phyloP scores from a whole-genome alignment of 1,140 invertebrate species.

The Cydia strobilella region DNA sequence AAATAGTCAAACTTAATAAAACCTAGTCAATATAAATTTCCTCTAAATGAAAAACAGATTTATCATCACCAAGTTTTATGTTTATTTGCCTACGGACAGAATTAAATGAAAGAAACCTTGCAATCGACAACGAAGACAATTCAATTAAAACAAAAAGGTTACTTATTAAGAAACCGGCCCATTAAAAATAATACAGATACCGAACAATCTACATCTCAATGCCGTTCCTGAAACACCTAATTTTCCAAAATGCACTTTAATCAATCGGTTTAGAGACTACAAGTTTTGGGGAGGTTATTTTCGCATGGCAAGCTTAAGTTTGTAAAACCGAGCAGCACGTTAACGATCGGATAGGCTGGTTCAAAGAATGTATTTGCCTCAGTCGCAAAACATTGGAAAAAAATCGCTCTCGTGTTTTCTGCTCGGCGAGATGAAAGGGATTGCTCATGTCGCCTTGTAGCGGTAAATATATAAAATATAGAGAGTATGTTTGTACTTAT shows the following conservation, averaged over 20 bases:
- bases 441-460: conserved; percentile 31
- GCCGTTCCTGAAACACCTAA: not conserved
- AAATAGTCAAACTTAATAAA: no score
- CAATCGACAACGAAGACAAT: conserved; percentile 5
- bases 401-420: conserved; percentile 62
- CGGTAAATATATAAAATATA: conserved; percentile 3
- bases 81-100: no score
- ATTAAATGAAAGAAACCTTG: not conserved
- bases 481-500: not conserved
- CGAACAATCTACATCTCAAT: not conserved
- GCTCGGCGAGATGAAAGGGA: conserved; percentile 66
- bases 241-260: not conserved
- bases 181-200: conserved; percentile 22
- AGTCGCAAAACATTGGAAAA: conserved; percentile 56
- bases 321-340: conserved; percentile 40
- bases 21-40: no score
- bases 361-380: conserved; percentile 58
- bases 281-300: not conserved
- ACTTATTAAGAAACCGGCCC: conserved; percentile 20
- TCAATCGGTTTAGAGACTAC: not conserved
- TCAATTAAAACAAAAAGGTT: conserved; percentile 29
- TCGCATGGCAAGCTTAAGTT: conserved; percentile 27
- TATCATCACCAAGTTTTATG: no score
- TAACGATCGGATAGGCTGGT: conserved; percentile 65
- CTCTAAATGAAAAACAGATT: no score